Conservation (phyloP, 2,113 vertebrate species). For the Columbina picui region DNA sequence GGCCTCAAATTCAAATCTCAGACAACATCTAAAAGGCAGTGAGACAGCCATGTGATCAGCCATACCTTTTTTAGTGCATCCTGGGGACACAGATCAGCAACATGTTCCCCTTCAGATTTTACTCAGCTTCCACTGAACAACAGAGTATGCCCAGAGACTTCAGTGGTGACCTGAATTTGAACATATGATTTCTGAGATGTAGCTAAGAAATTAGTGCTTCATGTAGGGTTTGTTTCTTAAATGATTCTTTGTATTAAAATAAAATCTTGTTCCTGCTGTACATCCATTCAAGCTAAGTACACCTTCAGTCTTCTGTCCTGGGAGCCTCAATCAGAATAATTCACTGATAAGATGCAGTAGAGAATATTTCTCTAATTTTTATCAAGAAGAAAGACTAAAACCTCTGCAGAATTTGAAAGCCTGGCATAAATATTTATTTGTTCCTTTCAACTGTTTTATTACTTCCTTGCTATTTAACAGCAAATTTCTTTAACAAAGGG, state of each 20-base stretch:
- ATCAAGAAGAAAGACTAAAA: background rate
- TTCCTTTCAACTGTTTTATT: conserved; percentile 43
- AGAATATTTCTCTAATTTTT: background rate
- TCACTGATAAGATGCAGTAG: background rate
- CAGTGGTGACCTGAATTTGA: background rate
- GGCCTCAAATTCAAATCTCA: background rate
- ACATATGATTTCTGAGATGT: background rate
- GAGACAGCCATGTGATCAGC: background rate
- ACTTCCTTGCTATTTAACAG: conserved; percentile 38
- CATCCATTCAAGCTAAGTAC: background rate
- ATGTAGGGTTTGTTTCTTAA: background rate
- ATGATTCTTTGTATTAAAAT: background rate
- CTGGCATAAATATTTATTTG: conserved; percentile 24
- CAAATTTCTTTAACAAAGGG: background rate
- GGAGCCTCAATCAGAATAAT: background rate
- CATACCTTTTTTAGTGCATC: background rate
- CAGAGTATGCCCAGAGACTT: background rate
- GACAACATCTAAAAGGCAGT: background rate
- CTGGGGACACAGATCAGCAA: background rate
- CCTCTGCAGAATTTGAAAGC: background rate
- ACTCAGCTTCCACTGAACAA: background rate
- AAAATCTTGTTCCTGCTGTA: background rate
- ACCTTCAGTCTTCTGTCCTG: background rate
- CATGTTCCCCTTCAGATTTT: background rate
- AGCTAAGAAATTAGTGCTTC: background rate